Evolutionary conservation across 2,113 vertebrate genomes (phyloP), one percentile per base, ranked within the genome.

Genomic region (Cygnus buccinator): DNA sequence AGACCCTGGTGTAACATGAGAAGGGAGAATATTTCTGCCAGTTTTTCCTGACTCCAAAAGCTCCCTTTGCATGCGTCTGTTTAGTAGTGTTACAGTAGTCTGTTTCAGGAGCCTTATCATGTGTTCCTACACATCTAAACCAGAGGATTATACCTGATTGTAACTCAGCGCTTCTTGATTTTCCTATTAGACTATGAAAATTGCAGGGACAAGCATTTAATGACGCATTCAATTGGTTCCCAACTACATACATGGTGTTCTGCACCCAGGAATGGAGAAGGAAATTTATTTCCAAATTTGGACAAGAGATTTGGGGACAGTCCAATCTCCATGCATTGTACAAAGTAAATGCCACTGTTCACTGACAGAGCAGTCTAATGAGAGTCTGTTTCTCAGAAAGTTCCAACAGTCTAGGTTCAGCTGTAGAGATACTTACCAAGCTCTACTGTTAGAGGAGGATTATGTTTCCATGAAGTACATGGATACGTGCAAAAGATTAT

Each of bases 401-500:
- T 35, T 74, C 6, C 31, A 80, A 31, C 41, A 39, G 50, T 9
- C 39, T n/a, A 21, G 18, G 6, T 7, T 83, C 73, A 74, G 59
- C 13, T 63, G 15, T 5, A 54, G 62, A 43, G 57, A 46, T 39
- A 46, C 65, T 37, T 39, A 18, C 43, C 28, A 28, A 77, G n/a
- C 46, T 74, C 14, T 3, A 1, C 14, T 11, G 9, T 33, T 70
- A 18, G 11, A 29, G 33, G 1, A 41, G 11, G 50, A 12, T 44
- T 26, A 2, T 65, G 5, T n/a, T 78, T 13, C 31, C 17, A 31
- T 79, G 57, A 54, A 84, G 26, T 33, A 25, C 17, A 25, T 28
- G 2, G 11, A 29, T 6, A 35, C 0, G 1, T 62, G 7, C 11
- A 58, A 8, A 65, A 71, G 39, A 10, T 3, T 4, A 8, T 23